phyloP scores from a whole-genome alignment of 2,113 vertebrate genomes.

The Neoarius graeffei region DNA sequence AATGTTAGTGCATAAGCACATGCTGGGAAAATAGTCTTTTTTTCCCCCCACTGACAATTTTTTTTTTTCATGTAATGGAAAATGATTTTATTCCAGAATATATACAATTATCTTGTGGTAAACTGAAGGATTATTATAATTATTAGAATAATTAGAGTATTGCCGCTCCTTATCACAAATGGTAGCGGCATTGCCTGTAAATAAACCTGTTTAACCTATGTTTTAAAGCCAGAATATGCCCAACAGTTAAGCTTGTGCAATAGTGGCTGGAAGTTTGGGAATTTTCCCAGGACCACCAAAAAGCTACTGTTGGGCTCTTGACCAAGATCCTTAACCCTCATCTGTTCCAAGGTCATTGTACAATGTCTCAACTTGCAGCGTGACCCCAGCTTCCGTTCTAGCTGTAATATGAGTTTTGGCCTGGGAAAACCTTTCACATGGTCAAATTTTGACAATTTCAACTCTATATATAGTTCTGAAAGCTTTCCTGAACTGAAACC shows the following conservation, averaged over 20 bases:
- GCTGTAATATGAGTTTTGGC: not conserved
- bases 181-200: not conserved
- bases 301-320: not conserved
- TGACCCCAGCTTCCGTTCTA: not conserved
- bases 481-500: not conserved
- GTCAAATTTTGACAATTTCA: not conserved
- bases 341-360: not conserved
- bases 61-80: not conserved
- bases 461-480: not conserved
- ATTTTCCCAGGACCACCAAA: constrained; percentile 12
- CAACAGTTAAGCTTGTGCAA: not conserved
- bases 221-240: not conserved
- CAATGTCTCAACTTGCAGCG: not conserved
- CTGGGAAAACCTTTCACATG: constrained; percentile 1
- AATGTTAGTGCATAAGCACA: not conserved
- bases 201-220: not conserved
- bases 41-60: not conserved
- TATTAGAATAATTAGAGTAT: not conserved
- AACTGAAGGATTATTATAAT: not conserved
- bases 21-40: not conserved
- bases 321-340: not conserved
- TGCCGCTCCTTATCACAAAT: not conserved
- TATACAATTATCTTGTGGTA: not conserved
- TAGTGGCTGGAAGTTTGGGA: not conserved
- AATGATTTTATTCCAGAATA: not conserved